These are phyloP conservation scores for Lepidonotus clava DNA, from an alignment of 2,888 invertebrate species.

Conservation along the genomic window DNA sequence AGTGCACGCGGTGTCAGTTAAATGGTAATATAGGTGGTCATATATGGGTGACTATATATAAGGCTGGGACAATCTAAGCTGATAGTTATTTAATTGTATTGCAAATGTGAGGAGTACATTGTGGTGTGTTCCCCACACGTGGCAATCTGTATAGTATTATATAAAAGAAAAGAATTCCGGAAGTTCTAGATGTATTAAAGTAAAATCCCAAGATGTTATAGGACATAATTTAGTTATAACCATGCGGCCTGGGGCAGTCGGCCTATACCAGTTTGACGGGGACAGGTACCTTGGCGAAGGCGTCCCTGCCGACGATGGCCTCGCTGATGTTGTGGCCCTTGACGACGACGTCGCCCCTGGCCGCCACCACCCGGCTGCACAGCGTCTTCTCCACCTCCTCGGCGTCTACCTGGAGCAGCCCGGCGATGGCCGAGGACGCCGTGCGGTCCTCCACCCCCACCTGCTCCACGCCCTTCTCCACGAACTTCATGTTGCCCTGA, in stretches of 20 bases:
- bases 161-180: no score
- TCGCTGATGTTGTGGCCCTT: slow-evolving; percentile 93
- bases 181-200: no score
- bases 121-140: no score
- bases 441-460: slow-evolving; percentile 82
- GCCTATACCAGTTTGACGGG: no score
- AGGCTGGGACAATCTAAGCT: no score
- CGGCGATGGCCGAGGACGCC: slow-evolving; percentile 82
- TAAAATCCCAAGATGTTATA: no score
- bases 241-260: no score
- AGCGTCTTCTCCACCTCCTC: slow-evolving; percentile 88
- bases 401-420: slow-evolving; percentile 85
- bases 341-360: slow-evolving; percentile 94
- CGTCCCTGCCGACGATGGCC: slow-evolving; percentile 93
- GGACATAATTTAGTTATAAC: no score
- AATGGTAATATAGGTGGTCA: not conserved
- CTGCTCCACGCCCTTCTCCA: slow-evolving; percentile 79
- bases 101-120: no score
- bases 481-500: slow-evolving; percentile 85
- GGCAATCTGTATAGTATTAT: no score
- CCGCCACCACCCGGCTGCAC: slow-evolving; percentile 93
- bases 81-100: no score
- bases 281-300: slow-evolving; percentile 94
- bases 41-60: no score
- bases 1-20: not conserved